These are phyloP conservation scores for Drosophila differens DNA, from an alignment of 2,888 invertebrate species.

Conservation along the genomic window DNA sequence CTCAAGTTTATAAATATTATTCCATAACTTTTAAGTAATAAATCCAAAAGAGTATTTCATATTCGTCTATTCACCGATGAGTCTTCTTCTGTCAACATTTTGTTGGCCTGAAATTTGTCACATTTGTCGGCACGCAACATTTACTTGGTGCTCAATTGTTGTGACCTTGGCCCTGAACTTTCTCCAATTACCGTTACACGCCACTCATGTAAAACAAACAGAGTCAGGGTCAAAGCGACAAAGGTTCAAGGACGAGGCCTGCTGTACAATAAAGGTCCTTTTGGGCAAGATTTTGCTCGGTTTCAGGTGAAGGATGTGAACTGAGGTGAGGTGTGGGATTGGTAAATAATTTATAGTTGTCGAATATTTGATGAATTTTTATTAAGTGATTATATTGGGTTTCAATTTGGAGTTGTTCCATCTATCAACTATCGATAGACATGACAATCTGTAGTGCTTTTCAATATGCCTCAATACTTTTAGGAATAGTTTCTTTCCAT, in stretches of 20 bases:
- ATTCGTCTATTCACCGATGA: background rate
- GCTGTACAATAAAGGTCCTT: background rate
- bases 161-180: conserved; percentile 57
- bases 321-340: background rate
- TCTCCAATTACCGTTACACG: conserved; percentile 52
- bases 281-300: background rate
- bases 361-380: background rate
- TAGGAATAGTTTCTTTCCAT: background rate
- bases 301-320: background rate
- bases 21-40: background rate
- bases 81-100: conserved; percentile 23
- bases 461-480: background rate
- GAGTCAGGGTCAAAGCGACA: conserved; percentile 28
- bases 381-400: background rate
- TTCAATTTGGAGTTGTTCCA: background rate
- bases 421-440: background rate
- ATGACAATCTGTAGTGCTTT: background rate
- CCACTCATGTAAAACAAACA: conserved; percentile 7
- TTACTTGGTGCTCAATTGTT: conserved; percentile 21
- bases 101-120: conserved; percentile 26
- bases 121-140: conserved; percentile 48
- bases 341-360: background rate
- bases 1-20: background rate
- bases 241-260: conserved; percentile 44
- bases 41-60: background rate